Base-by-base conservation (phyloP, 2,888 invertebrate species). In the Helobdella robusta region DNA sequence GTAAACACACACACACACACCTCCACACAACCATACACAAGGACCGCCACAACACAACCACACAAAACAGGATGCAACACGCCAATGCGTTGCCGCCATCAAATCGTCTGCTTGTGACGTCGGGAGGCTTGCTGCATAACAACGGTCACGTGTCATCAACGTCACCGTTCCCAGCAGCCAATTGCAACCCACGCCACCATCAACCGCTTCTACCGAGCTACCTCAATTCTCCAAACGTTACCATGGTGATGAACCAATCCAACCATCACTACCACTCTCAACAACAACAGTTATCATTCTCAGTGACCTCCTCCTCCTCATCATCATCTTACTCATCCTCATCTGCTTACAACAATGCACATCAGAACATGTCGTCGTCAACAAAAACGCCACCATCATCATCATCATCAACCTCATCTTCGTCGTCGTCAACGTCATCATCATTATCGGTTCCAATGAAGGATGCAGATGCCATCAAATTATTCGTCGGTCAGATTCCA, bases 401-500 rank as follows among this genome's bases (percentile, higher is more conserved):
- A 20, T 61, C 61, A 46, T 60, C 60, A n/a, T 60, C 60, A n/a
- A 44, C 60, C n/a, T 60, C 44, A 20, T 62, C 62, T 4, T 34
- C 30, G 15, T 25, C 62, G 3, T 62, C 62, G 11, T 62, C 34
- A 20, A 50, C 62, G n/a, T 62, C 62, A 25, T 62, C 62, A 18
- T 48, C 48, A 4, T 50, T 50, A 11, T 46, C 72, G 46, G 74
- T 77, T 35, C 75, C 76, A 4, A 73, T 76, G 71, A 84, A 83
- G 73, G 84, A 84, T 73, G 76, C 80, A 35, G 84, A 84, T 72
- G 82, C 84, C 35, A 78, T 91, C 71, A 92, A 92, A 80, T 84
- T 92, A 67, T 92, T 92, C 81, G 88, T 93, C 65, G 92, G 92
- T 23, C 91, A 93, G 81, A 93, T 93, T 72, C 92, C 92, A 28